Evolutionary conservation across 2,888 invertebrate genomes (phyloP).

Genomic region (Heliconius ethilla): DNA sequence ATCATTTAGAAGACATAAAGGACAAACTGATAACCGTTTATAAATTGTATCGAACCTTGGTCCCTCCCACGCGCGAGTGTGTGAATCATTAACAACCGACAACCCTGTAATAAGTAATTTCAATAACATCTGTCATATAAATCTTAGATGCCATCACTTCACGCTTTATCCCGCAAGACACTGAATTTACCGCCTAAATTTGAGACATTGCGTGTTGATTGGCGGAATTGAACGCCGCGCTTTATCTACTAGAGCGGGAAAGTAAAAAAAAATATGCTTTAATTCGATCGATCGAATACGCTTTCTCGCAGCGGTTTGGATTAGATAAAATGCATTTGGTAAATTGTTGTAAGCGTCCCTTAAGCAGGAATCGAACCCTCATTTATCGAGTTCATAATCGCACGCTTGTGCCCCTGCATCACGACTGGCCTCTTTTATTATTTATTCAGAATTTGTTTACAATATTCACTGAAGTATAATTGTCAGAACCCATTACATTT

Average conservation of each 20-base stretch:
- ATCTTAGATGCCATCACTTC: not conserved
- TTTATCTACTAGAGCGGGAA: not conserved
- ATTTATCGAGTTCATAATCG: no score
- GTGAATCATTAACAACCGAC: constrained; percentile 1
- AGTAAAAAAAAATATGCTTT: not conserved
- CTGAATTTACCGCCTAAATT: not conserved
- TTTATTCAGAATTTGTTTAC: no score
- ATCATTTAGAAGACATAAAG: not conserved
- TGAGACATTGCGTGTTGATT: not conserved
- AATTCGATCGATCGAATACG: not conserved
- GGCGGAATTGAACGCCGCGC: not conserved
- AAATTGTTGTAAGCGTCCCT: no score
- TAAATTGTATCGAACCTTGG: constrained; percentile 12
- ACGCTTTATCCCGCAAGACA: not conserved
- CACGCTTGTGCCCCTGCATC: no score
- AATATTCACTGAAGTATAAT: no score
- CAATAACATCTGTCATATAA: constrained; percentile 8
- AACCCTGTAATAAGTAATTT: not conserved
- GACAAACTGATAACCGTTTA: not conserved
- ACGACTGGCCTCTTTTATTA: no score
- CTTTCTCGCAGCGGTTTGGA: not conserved
- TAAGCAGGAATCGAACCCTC: no score
- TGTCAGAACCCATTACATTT: no score
- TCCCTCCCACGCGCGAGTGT: constrained; percentile 3
- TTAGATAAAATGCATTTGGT: no score